Base-by-base conservation (phyloP, 2,113 vertebrate genomes). In the Brachionichthys hirsutus region DNA sequence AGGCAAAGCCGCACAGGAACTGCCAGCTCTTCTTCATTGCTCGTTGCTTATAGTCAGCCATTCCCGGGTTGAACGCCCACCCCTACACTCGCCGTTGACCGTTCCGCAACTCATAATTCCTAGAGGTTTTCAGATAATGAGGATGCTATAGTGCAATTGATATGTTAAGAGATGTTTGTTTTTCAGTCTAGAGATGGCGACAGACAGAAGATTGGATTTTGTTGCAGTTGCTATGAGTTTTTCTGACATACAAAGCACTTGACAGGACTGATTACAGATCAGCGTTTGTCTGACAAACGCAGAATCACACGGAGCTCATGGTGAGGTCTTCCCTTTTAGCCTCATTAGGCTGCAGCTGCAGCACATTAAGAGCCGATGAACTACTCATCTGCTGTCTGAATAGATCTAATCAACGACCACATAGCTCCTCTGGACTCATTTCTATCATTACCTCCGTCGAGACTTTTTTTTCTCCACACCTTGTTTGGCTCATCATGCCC, bases 341-440 rank as follows among this genome's bases (percentile, higher is more conserved):
- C 52, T 89, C 85, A 90, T 91, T 90, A 89, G 75, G 73, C 81
- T 78, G 66, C 88, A 91, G 88, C 88, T 89, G 89, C 81, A 86
- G 77, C 78, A 82, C 89, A 90, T 91, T 87, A 89, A 82, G 72
- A 81, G 64, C 67, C 75, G 81, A 90, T 87, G 61, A 89, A 89
- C 88, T 78, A 85, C 83, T 89, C 82, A 86, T 87, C 62, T 72
- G 70, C 75, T 77, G 77, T 80, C 86, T 85, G 89, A 82, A 78
- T 74, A 72, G 79, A 82, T 84, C 84, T 90, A 85, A 89, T 89
- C 85, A 80, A n/a, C 36, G 58, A 75, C 75, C 77, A 68, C 44
- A 18, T 64, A 70, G 65, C 75, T 87, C 75, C 82, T 78, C 57
- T 62, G 73, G 70, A 82, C 69, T 68, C 66, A 64, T 77, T 77